Percentiles rank a stretch among this genome's conserved stretches.
These are phyloP conservation scores for Plebejus argus DNA, from an alignment of 2,888 invertebrate species.

Conservation along the genomic window DNA sequence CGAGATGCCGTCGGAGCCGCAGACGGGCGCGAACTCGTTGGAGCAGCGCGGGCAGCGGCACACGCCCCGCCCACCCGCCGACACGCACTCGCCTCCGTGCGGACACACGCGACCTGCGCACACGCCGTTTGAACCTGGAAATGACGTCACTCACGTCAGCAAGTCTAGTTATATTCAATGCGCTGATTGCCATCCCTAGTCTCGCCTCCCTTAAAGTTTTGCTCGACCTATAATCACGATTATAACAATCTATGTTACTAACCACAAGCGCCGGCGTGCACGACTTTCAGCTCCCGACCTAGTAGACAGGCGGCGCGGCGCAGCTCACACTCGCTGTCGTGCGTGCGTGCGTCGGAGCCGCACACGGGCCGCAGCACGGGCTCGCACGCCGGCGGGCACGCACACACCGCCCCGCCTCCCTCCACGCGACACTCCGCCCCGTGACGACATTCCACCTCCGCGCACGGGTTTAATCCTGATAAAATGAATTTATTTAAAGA, in stretches of 20 bases:
- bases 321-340: slow-evolving; percentile 91
- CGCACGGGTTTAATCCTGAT: slow-evolving; percentile 91
- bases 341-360: slow-evolving; percentile 91
- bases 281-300: slow-evolving; percentile 69
- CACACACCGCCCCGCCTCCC: slow-evolving; percentile 86
- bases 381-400: slow-evolving; percentile 91
- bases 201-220: too few relatives aligned
- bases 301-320: slow-evolving; percentile 85
- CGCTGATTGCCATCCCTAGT: too few relatives aligned
- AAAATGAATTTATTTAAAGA: too few relatives aligned
- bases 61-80: slow-evolving; percentile 86
- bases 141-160: too few relatives aligned
- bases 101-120: slow-evolving; percentile 87
- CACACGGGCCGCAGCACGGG: slow-evolving; percentile 91
- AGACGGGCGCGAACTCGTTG: slow-evolving; percentile 91
- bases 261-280: slow-evolving; percentile 77
- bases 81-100: slow-evolving; percentile 85
- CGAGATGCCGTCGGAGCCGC: slow-evolving; percentile 90
- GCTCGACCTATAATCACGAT: too few relatives aligned
- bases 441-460: slow-evolving; percentile 87
- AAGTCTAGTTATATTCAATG: too few relatives aligned
- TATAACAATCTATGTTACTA: too few relatives aligned
- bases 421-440: slow-evolving; percentile 93
- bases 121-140: slow-evolving; percentile 82
- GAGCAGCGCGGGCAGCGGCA: slow-evolving; percentile 94